Conservation (phyloP, 2,888 invertebrate species). For the Nomada lathburiana region DNA sequence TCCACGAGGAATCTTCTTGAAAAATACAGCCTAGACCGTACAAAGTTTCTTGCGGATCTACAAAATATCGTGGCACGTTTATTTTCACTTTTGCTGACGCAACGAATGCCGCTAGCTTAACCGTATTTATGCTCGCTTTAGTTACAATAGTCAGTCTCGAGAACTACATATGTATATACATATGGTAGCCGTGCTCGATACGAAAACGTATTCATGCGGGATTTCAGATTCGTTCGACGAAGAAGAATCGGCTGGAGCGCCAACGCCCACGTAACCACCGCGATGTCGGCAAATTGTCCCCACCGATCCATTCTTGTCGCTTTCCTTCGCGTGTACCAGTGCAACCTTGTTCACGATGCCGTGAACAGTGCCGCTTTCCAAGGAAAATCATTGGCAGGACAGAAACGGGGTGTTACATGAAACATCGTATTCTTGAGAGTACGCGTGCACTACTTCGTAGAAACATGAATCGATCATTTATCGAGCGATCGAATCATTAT, state of each 20-base stretch:
- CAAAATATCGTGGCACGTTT: constrained; percentile 4
- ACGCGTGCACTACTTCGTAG: neutral
- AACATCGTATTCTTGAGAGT: neutral
- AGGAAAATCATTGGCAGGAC: constrained; percentile 25
- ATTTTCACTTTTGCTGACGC: constrained; percentile 38
- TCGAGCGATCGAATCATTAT: neutral
- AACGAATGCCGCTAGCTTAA: constrained; percentile 15
- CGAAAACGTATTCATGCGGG: neutral
- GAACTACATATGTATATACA: too few relatives aligned
- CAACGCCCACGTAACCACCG: constrained; percentile 57
- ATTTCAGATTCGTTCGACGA: constrained; percentile 7
- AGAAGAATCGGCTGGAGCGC: constrained; percentile 30
- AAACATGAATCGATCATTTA: neutral
- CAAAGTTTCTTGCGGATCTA: neutral
- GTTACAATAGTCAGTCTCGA: neutral
- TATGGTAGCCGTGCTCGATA: neutral
- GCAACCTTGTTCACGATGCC: constrained; percentile 23
- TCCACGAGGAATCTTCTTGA: too few relatives aligned
- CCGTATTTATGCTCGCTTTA: constrained; percentile 6
- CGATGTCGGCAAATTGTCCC: constrained; percentile 39
- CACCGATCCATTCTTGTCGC: constrained; percentile 43
- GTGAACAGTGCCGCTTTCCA: constrained; percentile 24
- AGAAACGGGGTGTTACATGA: neutral
- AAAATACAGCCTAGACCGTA: neutral
- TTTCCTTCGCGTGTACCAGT: constrained; percentile 38